Base-by-base conservation (phyloP, 2,888 invertebrate genomes). In the Agonopterix heracliana region DNA sequence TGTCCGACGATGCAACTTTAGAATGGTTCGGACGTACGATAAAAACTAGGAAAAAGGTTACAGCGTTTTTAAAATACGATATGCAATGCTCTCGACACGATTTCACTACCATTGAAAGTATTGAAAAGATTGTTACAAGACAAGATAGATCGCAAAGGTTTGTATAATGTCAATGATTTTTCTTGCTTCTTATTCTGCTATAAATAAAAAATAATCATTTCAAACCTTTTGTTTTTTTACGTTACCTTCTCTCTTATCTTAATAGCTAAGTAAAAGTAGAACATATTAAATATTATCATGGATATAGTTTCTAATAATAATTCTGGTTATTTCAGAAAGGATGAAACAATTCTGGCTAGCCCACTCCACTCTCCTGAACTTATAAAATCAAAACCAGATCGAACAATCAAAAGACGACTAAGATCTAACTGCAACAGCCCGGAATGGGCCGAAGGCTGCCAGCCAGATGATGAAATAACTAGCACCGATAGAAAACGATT, bases 11-110 rank as follows among this genome's bases (percentile, higher is more conserved):
- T 64, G 83, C 90, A 1, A 70, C 83, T 1, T 71, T 93, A 2
- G 91, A 92, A 67, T 93, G 92, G 92, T 93, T 93, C 68, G 93
- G 92, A 0, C 81, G 90, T 47, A 91, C 90, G 9, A 81, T 92
- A 7, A 90, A 82, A 64, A 90, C 90, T 0, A 89, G 88, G 54
- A 89, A 87, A 64, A 91, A 90, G 62, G 90, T 92, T 0, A 70
- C 84, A 1, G 71, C 81, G 3, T 92, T 92, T 57, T 60, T 92
- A 2, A 90, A 90, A 60, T 77, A 77, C 77, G 85, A 89, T 45
- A 90, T 91, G 77, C 81, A 86, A 48, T 82, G 81, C 55, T 82
- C 90, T 0, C 78, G 76, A 42, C 91, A 91, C 67, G 76, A 84
- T 55, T 90, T 90, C 51, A 75, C 78, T 12, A 72, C 81, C 1